Evolutionary conservation across 2,113 vertebrate genomes (phyloP).

Genomic region (Pseudorhombus dupliciocellatus): DNA sequence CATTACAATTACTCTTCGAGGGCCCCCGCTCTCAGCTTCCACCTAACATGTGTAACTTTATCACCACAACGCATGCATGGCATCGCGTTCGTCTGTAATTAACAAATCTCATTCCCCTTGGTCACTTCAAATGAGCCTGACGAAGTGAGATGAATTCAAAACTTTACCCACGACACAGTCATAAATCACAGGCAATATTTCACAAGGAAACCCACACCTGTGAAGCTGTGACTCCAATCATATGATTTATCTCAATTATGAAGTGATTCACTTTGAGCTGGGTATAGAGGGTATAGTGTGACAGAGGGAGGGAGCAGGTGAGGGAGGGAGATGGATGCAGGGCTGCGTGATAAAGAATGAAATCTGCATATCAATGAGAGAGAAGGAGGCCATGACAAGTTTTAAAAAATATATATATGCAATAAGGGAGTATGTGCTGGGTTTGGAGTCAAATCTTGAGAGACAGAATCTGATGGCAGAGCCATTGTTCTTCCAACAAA

Average conservation of each 20-base stretch:
- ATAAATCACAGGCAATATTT: conserved; percentile 32
- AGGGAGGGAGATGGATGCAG: conserved; percentile 18
- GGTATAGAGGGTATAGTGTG: conserved; percentile 4
- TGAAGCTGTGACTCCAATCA: conserved; percentile 29
- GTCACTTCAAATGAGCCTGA: not conserved
- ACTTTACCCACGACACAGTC: conserved; percentile 15
- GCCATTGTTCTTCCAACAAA: conserved; percentile 59
- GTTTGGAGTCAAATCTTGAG: conserved; percentile 30
- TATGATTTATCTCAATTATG: conserved; percentile 51
- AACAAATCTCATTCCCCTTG: conserved; percentile 6
- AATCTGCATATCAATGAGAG: conserved; percentile 75
- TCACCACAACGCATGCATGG: too few relatives aligned
- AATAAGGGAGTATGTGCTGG: not conserved
- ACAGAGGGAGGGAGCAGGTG: conserved; percentile 13
- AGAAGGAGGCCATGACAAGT: conserved; percentile 37
- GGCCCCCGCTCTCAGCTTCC: conserved; percentile 11
- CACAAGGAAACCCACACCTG: conserved; percentile 33
- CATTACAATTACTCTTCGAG: not conserved
- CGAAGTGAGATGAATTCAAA: conserved; percentile 44
- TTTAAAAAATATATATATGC: conserved; percentile 11
- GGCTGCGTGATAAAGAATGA: conserved; percentile 27
- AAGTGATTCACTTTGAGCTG: conserved; percentile 51
- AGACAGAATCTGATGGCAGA: conserved; percentile 45
- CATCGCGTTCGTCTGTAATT: too few relatives aligned
- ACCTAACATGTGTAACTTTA: conserved; percentile 39